Conservation (phyloP, 2,797 vertebrate species). For the Myotis daubentonii region DNA sequence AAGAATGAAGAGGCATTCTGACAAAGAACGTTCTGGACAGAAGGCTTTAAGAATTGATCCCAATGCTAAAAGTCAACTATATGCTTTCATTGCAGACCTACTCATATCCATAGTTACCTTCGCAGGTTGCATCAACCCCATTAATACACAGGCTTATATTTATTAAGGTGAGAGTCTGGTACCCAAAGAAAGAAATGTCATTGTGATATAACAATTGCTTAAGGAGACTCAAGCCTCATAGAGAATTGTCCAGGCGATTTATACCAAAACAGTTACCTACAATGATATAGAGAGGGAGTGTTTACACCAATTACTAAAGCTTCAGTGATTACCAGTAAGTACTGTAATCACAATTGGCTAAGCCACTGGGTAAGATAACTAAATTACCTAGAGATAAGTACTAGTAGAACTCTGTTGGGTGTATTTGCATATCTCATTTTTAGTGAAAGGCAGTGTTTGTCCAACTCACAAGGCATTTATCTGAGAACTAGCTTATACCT, state of each 20-base stretch:
- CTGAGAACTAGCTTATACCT: neutral
- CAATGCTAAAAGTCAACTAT: neutral
- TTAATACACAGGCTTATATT: constrained; percentile 8
- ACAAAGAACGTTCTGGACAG: neutral
- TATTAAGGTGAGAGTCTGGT: neutral
- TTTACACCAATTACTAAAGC: neutral
- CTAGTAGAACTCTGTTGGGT: neutral
- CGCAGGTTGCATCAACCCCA: neutral
- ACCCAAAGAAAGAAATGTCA: neutral
- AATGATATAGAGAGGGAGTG: neutral
- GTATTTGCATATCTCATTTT: neutral
- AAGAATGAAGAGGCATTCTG: neutral
- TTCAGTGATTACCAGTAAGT: neutral
- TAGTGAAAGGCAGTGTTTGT: neutral
- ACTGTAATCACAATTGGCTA: neutral
- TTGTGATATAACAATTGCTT: neutral
- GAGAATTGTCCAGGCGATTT: neutral
- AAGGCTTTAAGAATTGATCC: neutral
- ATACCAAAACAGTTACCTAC: neutral
- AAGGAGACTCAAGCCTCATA: neutral
- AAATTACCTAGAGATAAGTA: neutral
- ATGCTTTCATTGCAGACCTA: neutral
- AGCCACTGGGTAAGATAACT: neutral
- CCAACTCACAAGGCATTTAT: neutral
- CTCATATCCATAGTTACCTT: neutral